Evolutionary conservation across 2,113 vertebrate species (phyloP), one percentile per base, ranked within the genome.

Genomic region (Thinocorus orbignyianus): DNA sequence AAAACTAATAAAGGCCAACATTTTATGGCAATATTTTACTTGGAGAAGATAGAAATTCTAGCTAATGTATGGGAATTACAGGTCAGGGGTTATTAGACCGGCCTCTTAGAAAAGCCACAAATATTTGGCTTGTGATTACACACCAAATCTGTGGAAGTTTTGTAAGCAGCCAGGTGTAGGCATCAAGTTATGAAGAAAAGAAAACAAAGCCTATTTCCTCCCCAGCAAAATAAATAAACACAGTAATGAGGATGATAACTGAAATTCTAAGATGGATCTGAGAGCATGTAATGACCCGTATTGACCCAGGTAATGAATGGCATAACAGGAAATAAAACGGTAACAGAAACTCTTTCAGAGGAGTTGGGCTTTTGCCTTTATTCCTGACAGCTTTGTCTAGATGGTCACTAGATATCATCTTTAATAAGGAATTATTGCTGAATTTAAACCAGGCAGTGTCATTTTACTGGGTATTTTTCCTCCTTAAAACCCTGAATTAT

Each of bases 341-440:
- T 60, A 83, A 69, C 44, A 91, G 74, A 95, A 96, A 85, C 70
- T 81, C 46, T 93, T 93, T 39, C 70, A 54, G 82, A 90, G 48
- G 48, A 61, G 20, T 55, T 85, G 52, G 23, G 52, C 66, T 28
- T 88, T 84, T 96, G 52, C 69, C 68, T 81, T 92, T 88, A 42
- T 77, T 93, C 26, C 86, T 74, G 64, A 49, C 24, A 48, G 44
- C 54, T 92, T 84, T 92, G 26, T 84, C 62, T 93, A 61, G 49
- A 78, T 94, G 66, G 39, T 68, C 66, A 65, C 79, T 93, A 98
- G 77, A 79, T 95, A 95, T 69, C 52, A 76, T 83, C 79, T 96
- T 93, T 71, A 95, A 94, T 83, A 93, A 91, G 94, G 82, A 96
- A 79, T 92, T 92, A 84, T 92, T 92, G 91, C 93, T 96, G 90